A percentile compares a stretch with the other conserved stretches of the same genome.
Conservation (phyloP, 2,797 vertebrate species). For the Parauchenoglanis ngamensis region DNA sequence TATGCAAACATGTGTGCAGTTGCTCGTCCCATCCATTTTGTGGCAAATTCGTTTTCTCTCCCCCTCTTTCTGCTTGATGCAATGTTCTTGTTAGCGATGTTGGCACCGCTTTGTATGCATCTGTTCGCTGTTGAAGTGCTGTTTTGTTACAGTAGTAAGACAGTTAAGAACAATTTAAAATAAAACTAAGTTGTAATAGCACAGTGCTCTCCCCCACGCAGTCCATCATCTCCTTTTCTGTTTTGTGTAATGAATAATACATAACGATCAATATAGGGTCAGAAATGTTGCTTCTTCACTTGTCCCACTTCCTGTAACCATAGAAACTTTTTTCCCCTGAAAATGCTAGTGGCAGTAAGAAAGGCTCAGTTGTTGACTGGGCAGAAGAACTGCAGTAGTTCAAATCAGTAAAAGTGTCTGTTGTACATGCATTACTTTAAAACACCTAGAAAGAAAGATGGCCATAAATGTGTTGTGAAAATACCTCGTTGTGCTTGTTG, state of each 20-base stretch:
- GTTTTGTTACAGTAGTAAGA: background rate
- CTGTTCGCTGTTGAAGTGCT: background rate
- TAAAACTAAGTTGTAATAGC: background rate
- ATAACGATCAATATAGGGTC: conserved; percentile 60
- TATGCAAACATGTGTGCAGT: background rate
- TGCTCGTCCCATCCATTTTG: background rate
- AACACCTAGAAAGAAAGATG: background rate
- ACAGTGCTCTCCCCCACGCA: background rate
- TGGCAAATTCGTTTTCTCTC: background rate
- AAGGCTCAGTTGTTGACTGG: background rate
- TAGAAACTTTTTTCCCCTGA: conserved; percentile 3
- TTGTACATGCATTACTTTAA: background rate
- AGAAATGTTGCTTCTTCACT: conserved; percentile 56
- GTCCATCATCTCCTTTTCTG: conserved; percentile 53
- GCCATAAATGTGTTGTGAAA: background rate
- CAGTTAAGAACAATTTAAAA: background rate
- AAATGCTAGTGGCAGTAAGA: background rate
- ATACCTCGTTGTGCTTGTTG: background rate
- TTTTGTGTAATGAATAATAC: conserved; percentile 67
- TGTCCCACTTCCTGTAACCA: conserved; percentile 50
- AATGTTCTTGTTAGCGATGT: background rate
- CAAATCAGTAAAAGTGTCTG: background rate
- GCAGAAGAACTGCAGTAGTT: conserved; percentile 24
- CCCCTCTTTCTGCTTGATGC: background rate
- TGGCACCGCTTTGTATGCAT: background rate